A percentile compares a stretch with the other conserved stretches of the same genome.
Conservation (phyloP, 2,113 vertebrate species). For the Stercorarius parasiticus region DNA sequence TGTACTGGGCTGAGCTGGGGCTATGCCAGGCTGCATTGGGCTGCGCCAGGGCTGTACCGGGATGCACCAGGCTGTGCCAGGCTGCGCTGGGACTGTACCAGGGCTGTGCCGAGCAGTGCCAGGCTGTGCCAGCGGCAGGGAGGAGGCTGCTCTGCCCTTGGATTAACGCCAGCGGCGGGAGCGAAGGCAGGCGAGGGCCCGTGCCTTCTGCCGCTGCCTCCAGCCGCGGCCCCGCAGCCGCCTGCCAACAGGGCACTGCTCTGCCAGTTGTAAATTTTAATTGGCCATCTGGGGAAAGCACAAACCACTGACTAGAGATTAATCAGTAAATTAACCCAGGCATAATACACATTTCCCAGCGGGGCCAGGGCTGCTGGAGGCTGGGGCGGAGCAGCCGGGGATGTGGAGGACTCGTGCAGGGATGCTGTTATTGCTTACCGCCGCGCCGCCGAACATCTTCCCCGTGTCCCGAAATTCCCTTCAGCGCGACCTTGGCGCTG, state of each 20-base stretch:
- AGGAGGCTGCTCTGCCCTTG: neutral
- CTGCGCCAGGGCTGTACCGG: no score
- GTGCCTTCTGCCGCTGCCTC: conserved; percentile 93
- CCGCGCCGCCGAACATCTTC: conserved; percentile 81
- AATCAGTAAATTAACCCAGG: conserved; percentile 99
- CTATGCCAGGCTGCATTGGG: no score
- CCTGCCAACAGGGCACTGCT: conserved; percentile 91
- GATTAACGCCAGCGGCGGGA: neutral
- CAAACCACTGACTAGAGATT: conserved; percentile 99
- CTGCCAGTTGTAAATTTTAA: conserved; percentile 99
- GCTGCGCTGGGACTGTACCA: neutral
- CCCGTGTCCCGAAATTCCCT: conserved; percentile 80
- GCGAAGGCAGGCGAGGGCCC: conserved; percentile 65
- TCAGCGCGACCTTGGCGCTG: conserved; percentile 80
- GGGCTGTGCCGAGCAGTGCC: neutral
- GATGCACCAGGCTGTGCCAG: no score
- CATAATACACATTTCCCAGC: conserved; percentile 96
- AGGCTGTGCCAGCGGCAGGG: fast-evolving
- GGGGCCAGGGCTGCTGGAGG: conserved; percentile 84
- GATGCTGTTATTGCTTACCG: conserved; percentile 73
- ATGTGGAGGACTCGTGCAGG: conserved; percentile 75
- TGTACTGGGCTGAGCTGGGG: no score
- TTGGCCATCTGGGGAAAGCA: conserved; percentile 99
- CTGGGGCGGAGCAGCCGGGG: conserved; percentile 75
- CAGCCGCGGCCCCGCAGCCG: conserved; percentile 87